Base-by-base conservation (phyloP, 2,888 invertebrate species). In the Nebria brevicollis region DNA sequence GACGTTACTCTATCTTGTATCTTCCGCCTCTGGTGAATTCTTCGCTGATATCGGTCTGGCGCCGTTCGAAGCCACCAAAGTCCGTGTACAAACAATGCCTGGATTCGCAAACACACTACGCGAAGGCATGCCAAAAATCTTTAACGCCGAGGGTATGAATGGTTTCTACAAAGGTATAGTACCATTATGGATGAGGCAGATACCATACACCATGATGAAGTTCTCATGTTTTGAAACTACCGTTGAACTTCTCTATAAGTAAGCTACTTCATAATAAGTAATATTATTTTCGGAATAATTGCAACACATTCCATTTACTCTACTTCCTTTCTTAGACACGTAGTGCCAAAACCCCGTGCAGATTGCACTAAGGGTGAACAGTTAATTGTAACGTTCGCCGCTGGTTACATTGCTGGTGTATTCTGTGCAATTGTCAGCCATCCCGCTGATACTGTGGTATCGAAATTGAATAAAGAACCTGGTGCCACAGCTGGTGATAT, bases 131-230 rank as follows among this genome's bases (percentile, higher is more conserved):
- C 98, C 98, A 13, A 95, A 96, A 90, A 98, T 99, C 92, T 92
- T 93, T 82, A 90, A 91, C 84, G 94, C 95, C 83, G 99, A 99
- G 89, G 99, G 99, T 81, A 87, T 97, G 75, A 91, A 92, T 76
- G 97, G 97, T 79, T 97, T 98, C 91, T 98, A 98, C 93, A 98
- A 98, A 91, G 97, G 98, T 78, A 91, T 99, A 83, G 97, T 96
- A 74, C 99, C 99, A 72, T 92, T 98, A 83, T 99, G 98, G 98
- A 94, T 96, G 90, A 91, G 98, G 85, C 99, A 99, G 92, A 99
- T 99, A 88, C 99, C 99, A 0, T 99, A 99, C 93, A 99, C 99
- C 85, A 99, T 99, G 99, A 99, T 99, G 98, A 99, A 99, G 92
- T 99, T 99, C 89, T 97, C 98, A 84, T 98, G 98, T 92, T 99